Base-by-base conservation (phyloP, 2,888 invertebrate genomes). In the Ophion slaviceki region DNA sequence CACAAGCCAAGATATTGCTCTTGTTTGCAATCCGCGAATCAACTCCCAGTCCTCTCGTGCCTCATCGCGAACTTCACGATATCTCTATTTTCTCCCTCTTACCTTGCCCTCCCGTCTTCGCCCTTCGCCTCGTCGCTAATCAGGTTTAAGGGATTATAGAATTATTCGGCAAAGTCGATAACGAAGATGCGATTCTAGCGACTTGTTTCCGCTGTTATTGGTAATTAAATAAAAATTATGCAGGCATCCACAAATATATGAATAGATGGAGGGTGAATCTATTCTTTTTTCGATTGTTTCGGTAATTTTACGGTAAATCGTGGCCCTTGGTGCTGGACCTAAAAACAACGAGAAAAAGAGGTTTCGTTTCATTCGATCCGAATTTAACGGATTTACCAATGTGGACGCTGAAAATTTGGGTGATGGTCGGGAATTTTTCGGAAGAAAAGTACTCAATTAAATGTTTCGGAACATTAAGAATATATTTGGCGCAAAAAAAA, bases 141-240 rank as follows among this genome's bases (percentile, higher is more conserved):
- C 92, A 92, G 90, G 90, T 94, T 93, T 90, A 88, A 89, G 90
- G 89, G 92, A 93, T 93, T 93, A 93, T 92, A 92, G 92, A 93
- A 93, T 93, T 93, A 92, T 92, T 92, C 89, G 90, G 89, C 86
- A 92, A 93, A 93, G 92, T 93, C 90, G 91, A 93, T 93, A 93
- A 93, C 89, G 89, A 89, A 90, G 91, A 90, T 89, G 90, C 88
- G 85, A 88, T 79, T 87, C 87, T 78, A 79, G 17, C 11, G 74
- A 78, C 47, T 66, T 67, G 80, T 36, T 67, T 6, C 72, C 28
- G 24, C 45, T 47, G 36, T 70, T 36, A 28, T 53, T 11, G 14
- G 14, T 59, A 8, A 59, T 14, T 11, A 17, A 47, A 32, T 11
- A 17, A 47, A 10, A n/a, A 64, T 32, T 53, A 57, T 66, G 64